These are phyloP conservation scores for Myodes glareolus DNA, from an alignment of 2,113 vertebrate genomes.

Conservation along the genomic window DNA sequence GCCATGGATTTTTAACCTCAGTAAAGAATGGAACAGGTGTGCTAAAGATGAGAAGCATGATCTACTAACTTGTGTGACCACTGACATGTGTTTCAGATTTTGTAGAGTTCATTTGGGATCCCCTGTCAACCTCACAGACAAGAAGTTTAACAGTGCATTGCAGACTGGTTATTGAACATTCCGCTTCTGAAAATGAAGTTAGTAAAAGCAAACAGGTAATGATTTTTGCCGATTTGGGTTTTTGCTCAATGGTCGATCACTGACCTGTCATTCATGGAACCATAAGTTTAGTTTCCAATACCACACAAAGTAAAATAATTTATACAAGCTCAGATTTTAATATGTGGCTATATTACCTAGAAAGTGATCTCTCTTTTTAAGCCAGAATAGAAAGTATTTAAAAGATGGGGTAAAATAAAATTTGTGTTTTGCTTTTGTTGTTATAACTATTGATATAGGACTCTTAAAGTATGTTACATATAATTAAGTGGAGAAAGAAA, in stretches of 20 bases:
- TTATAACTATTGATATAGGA: background rate
- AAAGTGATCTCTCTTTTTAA: background rate
- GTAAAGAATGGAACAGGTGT: background rate
- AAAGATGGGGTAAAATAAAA: slow-evolving; percentile 1
- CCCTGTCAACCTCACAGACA: slow-evolving; percentile 91
- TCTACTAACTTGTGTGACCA: background rate
- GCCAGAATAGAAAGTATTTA: background rate
- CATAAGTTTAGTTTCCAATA: background rate
- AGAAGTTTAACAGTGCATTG: slow-evolving; percentile 89
- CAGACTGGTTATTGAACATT: slow-evolving; percentile 86
- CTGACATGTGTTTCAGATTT: slow-evolving; percentile 85
- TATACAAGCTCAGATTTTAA: background rate
- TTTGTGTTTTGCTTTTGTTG: slow-evolving; percentile 28
- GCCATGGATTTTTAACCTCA: background rate
- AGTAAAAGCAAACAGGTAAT: slow-evolving; percentile 91
- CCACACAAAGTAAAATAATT: background rate
- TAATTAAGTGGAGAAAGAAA: background rate
- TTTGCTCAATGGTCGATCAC: background rate
- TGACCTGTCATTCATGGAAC: background rate
- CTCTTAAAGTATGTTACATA: background rate
- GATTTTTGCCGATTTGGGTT: background rate
- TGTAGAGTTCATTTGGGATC: slow-evolving; percentile 93
- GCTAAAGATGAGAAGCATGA: background rate
- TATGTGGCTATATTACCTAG: background rate
- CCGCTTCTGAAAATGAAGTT: slow-evolving; percentile 84